Evolutionary conservation across 2,797 vertebrate genomes (phyloP).

Genomic region (Danio jaintianensis): DNA sequence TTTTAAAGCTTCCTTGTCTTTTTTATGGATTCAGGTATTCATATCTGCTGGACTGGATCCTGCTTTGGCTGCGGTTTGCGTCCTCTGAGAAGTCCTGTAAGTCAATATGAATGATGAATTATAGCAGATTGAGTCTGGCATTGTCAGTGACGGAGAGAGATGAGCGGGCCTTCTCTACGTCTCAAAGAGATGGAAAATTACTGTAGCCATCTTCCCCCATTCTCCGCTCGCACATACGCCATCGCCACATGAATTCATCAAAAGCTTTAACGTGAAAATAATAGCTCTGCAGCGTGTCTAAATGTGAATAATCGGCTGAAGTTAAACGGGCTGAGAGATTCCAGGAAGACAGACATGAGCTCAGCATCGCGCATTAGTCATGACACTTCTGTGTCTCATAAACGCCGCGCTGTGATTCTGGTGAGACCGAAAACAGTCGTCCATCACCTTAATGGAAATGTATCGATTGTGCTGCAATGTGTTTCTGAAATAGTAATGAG

Average conservation of each 20-base stretch:
- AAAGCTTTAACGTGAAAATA: conserved; percentile 25
- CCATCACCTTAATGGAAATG: conserved; percentile 81
- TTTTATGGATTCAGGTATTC: conserved; percentile 25
- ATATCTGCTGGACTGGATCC: conserved; percentile 24
- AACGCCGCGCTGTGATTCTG: conserved; percentile 67
- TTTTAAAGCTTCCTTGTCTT: background rate
- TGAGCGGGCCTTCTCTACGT: conserved; percentile 22
- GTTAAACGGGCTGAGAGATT: conserved; percentile 31
- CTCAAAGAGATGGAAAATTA: conserved; percentile 30
- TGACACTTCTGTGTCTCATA: conserved; percentile 36
- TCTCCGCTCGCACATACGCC: background rate
- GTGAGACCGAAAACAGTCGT: conserved; percentile 75
- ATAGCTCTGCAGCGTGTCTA: conserved; percentile 1
- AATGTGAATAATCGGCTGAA: conserved; percentile 26
- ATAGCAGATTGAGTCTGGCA: conserved; percentile 45
- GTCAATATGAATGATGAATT: conserved; percentile 55
- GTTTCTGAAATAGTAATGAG: conserved; percentile 80
- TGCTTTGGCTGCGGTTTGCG: conserved; percentile 25
- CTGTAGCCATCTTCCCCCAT: conserved; percentile 14
- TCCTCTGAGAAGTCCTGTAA: conserved; percentile 46
- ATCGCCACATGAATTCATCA: conserved; percentile 26
- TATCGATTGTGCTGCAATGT: conserved; percentile 77
- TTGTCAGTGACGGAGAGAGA: conserved; percentile 51
- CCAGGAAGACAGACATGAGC: conserved; percentile 28
- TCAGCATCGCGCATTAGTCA: conserved; percentile 38